Percentiles rank a stretch among this genome's conserved stretches.
These are phyloP conservation scores for Nanorana parkeri DNA, from an alignment of 2,113 vertebrate genomes.

Conservation along the genomic window DNA sequence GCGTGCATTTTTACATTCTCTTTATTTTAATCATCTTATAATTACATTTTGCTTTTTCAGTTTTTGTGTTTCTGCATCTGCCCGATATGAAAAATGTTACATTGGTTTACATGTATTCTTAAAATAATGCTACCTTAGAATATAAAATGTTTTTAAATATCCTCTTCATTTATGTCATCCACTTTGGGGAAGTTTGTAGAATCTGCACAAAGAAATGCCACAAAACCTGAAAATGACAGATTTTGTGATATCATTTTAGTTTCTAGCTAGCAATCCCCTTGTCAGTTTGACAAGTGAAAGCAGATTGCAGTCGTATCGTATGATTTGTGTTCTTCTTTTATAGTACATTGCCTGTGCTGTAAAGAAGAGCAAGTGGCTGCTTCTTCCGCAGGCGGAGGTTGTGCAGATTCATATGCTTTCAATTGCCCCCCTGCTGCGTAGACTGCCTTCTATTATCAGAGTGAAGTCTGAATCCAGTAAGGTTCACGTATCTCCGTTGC, in stretches of 20 bases:
- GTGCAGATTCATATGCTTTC: constrained; percentile 32
- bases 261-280: not conserved
- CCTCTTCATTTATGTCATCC: too few species aligned
- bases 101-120: too few species aligned
- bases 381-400: constrained; percentile 61
- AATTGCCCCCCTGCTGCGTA: constrained; percentile 39
- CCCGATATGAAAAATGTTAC: too few species aligned
- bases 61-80: too few species aligned
- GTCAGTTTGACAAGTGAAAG: not conserved
- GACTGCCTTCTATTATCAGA: constrained; percentile 13
- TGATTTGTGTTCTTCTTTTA: constrained; percentile 10
- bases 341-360: constrained; percentile 13
- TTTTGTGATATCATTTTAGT: not conserved
- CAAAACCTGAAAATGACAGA: too few species aligned
- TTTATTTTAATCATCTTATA: too few species aligned
- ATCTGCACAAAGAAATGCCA: too few species aligned
- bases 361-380: constrained; percentile 59
- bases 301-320: constrained; percentile 6
- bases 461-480: constrained; percentile 8
- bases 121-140: too few species aligned
- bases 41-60: too few species aligned
- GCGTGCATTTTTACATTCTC: not conserved
- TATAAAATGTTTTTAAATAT: too few species aligned
- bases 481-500: not conserved
- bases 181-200: too few species aligned